Evolutionary conservation across 2,113 vertebrate species (phyloP).

Genomic region (Uria aalge): DNA sequence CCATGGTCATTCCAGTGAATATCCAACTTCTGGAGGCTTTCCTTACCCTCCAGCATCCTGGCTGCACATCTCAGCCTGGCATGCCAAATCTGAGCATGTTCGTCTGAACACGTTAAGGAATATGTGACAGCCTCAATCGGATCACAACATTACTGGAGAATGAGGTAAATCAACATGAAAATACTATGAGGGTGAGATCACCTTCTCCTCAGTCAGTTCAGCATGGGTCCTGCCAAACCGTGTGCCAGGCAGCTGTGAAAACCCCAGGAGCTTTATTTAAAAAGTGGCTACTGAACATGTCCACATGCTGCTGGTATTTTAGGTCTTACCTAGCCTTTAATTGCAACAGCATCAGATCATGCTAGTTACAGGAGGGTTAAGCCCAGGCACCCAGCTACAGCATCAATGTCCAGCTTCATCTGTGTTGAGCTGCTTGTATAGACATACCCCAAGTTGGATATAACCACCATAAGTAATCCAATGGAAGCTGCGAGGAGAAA

Average conservation of each 20-base stretch:
- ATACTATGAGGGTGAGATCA: slow-evolving; percentile 55
- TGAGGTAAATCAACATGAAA: slow-evolving; percentile 19
- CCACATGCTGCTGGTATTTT: background rate
- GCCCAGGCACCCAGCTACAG: background rate
- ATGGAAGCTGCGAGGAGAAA: background rate
- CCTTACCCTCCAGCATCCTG: slow-evolving; percentile 16
- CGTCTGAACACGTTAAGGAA: background rate
- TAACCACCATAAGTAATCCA: background rate
- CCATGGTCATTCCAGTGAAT: background rate
- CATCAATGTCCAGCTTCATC: background rate
- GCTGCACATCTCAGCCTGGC: background rate
- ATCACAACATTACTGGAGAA: slow-evolving; percentile 44
- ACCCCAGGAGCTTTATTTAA: background rate
- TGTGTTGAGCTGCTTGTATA: background rate
- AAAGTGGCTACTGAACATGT: background rate
- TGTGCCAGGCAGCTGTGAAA: slow-evolving; percentile 9
- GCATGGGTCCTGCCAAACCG: background rate
- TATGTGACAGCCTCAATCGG: background rate
- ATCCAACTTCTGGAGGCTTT: background rate
- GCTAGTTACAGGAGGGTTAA: background rate
- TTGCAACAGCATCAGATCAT: background rate
- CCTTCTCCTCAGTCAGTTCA: slow-evolving; percentile 11
- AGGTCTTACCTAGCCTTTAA: background rate
- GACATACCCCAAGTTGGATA: background rate
- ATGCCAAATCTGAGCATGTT: slow-evolving; percentile 16